These are phyloP conservation scores for Drosophila siamana DNA, from an alignment of 2,888 invertebrate species.

Conservation along the genomic window DNA sequence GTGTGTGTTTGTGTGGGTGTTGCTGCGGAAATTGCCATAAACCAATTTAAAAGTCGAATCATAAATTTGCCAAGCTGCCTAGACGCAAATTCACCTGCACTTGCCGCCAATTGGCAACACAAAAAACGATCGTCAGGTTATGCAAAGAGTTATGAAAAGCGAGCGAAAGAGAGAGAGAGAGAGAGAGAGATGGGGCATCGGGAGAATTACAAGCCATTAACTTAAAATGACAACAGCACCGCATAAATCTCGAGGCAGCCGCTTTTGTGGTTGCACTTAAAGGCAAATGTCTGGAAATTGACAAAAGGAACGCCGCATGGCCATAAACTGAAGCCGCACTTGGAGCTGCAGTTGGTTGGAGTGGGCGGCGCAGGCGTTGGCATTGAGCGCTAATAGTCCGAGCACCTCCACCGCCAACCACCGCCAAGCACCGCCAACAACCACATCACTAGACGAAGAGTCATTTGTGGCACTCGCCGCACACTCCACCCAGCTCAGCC, in stretches of 20 bases:
- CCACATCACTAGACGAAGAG: constrained; percentile 31
- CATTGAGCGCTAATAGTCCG: constrained; percentile 70
- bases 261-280: constrained; percentile 60
- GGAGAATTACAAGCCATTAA: constrained; percentile 81
- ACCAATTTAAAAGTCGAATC: constrained; percentile 69
- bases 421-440: not conserved
- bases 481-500: not conserved
- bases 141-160: constrained; percentile 63
- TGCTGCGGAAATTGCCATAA: constrained; percentile 64
- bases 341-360: constrained; percentile 28
- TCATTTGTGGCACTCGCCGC: constrained; percentile 52
- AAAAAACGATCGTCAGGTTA: constrained; percentile 55
- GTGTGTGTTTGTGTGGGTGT: constrained; percentile 26
- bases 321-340: constrained; percentile 32
- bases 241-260: constrained; percentile 78
- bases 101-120: constrained; percentile 43
- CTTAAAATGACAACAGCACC: constrained; percentile 81
- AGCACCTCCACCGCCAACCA: constrained; percentile 31
- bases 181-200: constrained; percentile 5
- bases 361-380: constrained; percentile 65
- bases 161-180: constrained; percentile 15
- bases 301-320: constrained; percentile 65
- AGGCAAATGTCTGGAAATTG: constrained; percentile 73
- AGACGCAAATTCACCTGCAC: constrained; percentile 66
- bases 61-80: constrained; percentile 62